Evolutionary conservation across 2,113 vertebrate genomes (phyloP).

Genomic region (Caracal caracal): DNA sequence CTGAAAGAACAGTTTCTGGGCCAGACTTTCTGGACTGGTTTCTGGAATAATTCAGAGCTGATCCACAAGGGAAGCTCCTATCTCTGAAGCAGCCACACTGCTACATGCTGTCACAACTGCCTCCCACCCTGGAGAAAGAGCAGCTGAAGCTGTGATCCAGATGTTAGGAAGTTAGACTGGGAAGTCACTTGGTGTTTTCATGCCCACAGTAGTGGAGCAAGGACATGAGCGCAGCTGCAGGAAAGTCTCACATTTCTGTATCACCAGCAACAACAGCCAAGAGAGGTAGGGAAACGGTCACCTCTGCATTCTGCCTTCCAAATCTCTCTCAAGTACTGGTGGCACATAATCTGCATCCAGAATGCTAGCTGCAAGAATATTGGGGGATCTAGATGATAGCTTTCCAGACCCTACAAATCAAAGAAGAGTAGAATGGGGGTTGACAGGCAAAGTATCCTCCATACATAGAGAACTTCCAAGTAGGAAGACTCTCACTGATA

Average conservation of each 20-base stretch:
- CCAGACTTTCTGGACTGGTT: not conserved
- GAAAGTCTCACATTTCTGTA: not conserved
- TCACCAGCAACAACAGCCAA: too few relatives aligned
- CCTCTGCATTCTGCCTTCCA: not conserved
- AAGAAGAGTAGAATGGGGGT: not conserved
- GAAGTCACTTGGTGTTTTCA: not conserved
- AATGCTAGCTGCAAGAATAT: not conserved
- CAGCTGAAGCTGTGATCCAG: not conserved
- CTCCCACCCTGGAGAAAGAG: not conserved
- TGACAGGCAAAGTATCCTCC: not conserved
- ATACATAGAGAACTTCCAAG: not conserved
- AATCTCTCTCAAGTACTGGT: not conserved
- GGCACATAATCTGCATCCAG: not conserved
- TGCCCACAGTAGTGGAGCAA: too few relatives aligned
- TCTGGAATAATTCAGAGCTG: not conserved
- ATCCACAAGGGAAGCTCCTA: accelerated
- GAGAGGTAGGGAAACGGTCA: accelerated
- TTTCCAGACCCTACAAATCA: not conserved
- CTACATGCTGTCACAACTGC: not conserved
- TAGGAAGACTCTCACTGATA: not conserved
- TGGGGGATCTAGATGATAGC: not conserved
- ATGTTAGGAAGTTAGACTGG: not conserved
- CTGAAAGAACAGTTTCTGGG: not conserved
- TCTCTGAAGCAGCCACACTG: not conserved
- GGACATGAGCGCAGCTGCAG: too few relatives aligned